Conservation (phyloP, 2,113 vertebrate species). For the Opisthocomus hoazin region DNA sequence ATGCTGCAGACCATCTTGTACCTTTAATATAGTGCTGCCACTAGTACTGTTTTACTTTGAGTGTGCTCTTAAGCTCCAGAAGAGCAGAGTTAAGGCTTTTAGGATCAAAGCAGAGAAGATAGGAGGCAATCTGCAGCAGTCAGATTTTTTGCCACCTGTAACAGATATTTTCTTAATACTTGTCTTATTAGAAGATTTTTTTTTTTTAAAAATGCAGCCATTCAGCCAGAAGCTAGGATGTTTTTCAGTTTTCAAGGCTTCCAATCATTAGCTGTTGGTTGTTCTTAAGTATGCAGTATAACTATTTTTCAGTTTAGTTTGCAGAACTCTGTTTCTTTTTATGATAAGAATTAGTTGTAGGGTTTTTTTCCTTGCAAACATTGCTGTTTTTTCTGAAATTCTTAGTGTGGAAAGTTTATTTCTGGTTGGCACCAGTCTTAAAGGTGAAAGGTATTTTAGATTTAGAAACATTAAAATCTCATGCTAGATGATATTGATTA, state of each 20-base stretch:
- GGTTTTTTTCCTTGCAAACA: neutral
- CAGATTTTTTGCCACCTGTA: neutral
- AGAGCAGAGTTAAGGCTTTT: neutral
- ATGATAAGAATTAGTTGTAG: neutral
- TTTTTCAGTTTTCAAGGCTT: neutral
- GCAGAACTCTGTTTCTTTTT: neutral
- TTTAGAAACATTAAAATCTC: neutral
- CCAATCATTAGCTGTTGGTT: neutral
- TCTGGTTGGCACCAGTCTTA: neutral
- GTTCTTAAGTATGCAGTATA: neutral
- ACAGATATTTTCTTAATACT: neutral
- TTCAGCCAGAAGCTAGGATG: neutral
- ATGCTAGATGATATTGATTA: neutral
- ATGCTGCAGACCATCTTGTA: neutral
- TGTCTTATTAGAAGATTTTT: neutral
- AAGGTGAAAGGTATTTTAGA: neutral
- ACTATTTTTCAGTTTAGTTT: neutral
- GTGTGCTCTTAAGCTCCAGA: neutral
- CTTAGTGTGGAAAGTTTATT: neutral
- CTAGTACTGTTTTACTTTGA: neutral
- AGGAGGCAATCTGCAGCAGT: neutral
- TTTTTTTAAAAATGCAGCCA: neutral
- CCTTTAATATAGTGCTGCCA: neutral
- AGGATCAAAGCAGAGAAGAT: neutral
- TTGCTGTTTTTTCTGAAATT: neutral